These are phyloP conservation scores for Diachasma alloeum DNA, from an alignment of 1,140 invertebrate species.

Conservation along the genomic window DNA sequence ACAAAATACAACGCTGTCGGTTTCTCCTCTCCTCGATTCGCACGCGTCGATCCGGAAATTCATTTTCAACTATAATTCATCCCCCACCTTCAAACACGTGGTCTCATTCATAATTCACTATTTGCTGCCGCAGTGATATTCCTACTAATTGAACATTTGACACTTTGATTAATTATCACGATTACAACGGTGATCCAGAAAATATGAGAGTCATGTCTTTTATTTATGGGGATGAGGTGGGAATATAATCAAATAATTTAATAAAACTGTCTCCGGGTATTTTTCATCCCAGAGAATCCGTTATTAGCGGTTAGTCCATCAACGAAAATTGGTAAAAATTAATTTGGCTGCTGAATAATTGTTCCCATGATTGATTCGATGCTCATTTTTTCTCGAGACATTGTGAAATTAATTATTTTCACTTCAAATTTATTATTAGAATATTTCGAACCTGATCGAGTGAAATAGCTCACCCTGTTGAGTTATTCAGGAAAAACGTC, in stretches of 20 bases:
- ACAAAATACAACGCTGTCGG: background rate
- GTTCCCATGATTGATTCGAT: too few relatives aligned
- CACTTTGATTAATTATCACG: slow-evolving; percentile 17
- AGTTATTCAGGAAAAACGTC: too few relatives aligned
- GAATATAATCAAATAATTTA: slow-evolving; percentile 3
- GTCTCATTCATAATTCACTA: slow-evolving; percentile 17
- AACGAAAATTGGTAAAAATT: background rate
- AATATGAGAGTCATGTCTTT: background rate
- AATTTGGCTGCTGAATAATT: background rate
- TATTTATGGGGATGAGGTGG: background rate
- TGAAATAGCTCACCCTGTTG: too few relatives aligned
- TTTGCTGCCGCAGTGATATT: slow-evolving; percentile 9
- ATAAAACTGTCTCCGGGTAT: background rate
- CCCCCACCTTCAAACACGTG: background rate
- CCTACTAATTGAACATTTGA: slow-evolving; percentile 22
- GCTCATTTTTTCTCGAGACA: too few relatives aligned
- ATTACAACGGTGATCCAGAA: slow-evolving; percentile 15
- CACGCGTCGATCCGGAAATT: slow-evolving; percentile 21
- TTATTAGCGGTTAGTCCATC: background rate
- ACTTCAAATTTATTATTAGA: too few relatives aligned
- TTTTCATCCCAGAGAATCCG: background rate
- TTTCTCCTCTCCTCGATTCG: background rate
- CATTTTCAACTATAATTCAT: slow-evolving; percentile 21
- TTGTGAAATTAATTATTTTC: too few relatives aligned
- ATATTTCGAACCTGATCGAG: too few relatives aligned